Percentiles rank a stretch among this genome's conserved stretches.
Conservation (phyloP, 1,140 invertebrate genomes). For the Lutraria rhynchaena region DNA sequence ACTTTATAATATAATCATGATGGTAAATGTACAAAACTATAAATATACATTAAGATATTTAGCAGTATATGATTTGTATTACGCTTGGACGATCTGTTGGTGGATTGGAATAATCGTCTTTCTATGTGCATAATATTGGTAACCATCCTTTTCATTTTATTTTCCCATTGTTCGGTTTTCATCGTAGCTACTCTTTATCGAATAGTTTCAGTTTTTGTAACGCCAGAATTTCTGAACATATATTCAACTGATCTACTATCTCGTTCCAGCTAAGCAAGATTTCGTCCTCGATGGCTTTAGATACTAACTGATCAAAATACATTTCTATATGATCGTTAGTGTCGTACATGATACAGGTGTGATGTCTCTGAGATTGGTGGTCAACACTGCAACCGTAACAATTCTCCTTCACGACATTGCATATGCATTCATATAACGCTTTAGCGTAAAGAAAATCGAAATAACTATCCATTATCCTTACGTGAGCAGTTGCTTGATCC, state of each 20-base stretch:
- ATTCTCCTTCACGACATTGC: background rate
- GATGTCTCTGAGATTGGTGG: conserved; percentile 24
- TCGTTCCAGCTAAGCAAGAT: conserved; percentile 32
- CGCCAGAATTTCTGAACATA: background rate
- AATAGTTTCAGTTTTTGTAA: conserved; percentile 24
- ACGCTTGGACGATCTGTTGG: no score
- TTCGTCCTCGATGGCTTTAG: conserved; percentile 13
- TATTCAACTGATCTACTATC: conserved; percentile 2
- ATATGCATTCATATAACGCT: background rate
- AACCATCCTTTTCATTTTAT: conserved; percentile 36
- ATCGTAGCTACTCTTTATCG: conserved; percentile 24
- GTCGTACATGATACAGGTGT: conserved; percentile 26
- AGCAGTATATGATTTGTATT: no score
- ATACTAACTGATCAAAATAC: conserved; percentile 43
- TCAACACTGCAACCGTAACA: conserved; percentile 29
- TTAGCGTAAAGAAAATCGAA: conserved; percentile 47
- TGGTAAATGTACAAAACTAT: no score
- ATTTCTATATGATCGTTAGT: conserved; percentile 31
- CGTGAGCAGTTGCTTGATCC: no score
- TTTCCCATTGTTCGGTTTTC: conserved; percentile 48
- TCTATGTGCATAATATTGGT: conserved; percentile 7
- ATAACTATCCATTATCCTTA: conserved; percentile 35
- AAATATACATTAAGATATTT: no score
- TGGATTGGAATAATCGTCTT: conserved; percentile 24
- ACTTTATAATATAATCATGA: no score